phyloP scores from a whole-genome alignment of 2,888 invertebrate species.

The Pantelozetes paolii region DNA sequence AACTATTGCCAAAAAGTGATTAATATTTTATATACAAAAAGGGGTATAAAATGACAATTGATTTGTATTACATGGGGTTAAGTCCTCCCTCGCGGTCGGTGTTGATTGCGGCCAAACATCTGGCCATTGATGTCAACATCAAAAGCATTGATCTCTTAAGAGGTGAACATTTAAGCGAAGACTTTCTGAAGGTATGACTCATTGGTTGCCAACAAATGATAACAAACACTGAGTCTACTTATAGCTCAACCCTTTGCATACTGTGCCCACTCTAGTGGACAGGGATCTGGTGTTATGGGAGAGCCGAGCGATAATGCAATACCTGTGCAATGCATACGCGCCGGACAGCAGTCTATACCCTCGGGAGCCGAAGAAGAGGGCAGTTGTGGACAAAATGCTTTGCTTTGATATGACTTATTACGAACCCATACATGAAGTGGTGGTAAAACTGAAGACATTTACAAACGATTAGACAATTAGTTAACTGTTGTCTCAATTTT shows the following conservation, averaged over 20 bases:
- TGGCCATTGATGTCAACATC: not conserved
- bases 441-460: not conserved
- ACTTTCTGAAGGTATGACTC: conserved; percentile 23
- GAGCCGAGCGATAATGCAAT: conserved; percentile 69
- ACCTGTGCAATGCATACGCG: conserved; percentile 72
- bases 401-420: conserved; percentile 39
- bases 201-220: not conserved
- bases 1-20: too few relatives aligned
- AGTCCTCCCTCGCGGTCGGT: conserved; percentile 34
- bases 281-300: too few relatives aligned
- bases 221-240: not conserved
- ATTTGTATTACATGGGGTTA: conserved; percentile 22
- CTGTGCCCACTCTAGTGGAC: conserved; percentile 75
- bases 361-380: conserved; percentile 64
- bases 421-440: not conserved
- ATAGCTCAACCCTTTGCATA: conserved; percentile 62
- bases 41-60: conserved; percentile 1
- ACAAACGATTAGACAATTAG: not conserved
- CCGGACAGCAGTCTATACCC: conserved; percentile 70
- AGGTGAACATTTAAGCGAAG: conserved; percentile 2
- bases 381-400: conserved; percentile 65
- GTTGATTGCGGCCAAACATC: not conserved
- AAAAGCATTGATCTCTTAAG: not conserved
- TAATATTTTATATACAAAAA: too few relatives aligned
- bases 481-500: not conserved